Conservation (phyloP, 35 echinoderm and acorn worm genomes). For the Holothuria glaberrima region DNA sequence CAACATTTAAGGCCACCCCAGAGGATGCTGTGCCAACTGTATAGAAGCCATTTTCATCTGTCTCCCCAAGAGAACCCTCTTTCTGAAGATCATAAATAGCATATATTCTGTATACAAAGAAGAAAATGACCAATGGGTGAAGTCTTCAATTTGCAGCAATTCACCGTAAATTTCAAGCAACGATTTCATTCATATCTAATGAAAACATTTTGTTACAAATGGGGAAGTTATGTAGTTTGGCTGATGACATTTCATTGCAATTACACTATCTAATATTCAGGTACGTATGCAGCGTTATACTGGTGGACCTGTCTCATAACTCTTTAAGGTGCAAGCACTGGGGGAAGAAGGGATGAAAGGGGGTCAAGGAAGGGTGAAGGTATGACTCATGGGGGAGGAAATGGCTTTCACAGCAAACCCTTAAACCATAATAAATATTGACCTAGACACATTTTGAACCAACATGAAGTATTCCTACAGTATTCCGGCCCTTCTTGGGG, state of each 20-base stretch:
- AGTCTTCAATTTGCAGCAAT: not conserved
- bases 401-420: too few species aligned
- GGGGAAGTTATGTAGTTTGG: not conserved
- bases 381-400: too few species aligned
- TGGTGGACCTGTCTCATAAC: too few species aligned
- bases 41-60: slow-evolving; percentile 63
- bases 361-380: too few species aligned
- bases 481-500: too few species aligned
- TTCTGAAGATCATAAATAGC: slow-evolving; percentile 11
- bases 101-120: slow-evolving; percentile 6
- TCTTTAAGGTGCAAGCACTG: too few species aligned
- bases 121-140: not conserved
- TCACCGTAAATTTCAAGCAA: not conserved
- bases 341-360: too few species aligned
- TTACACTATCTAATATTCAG: too few species aligned
- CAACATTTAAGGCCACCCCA: slow-evolving; percentile 41
- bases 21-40: slow-evolving; percentile 60
- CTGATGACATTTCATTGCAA: too few species aligned
- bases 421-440: not conserved
- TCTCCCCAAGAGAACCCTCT: slow-evolving; percentile 23
- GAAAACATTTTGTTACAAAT: not conserved
- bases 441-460: not conserved
- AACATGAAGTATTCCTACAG: not conserved
- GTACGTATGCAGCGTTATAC: too few species aligned
- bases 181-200: not conserved